Conservation (phyloP, 2,113 vertebrate genomes). For the Ceratotherium simum region DNA sequence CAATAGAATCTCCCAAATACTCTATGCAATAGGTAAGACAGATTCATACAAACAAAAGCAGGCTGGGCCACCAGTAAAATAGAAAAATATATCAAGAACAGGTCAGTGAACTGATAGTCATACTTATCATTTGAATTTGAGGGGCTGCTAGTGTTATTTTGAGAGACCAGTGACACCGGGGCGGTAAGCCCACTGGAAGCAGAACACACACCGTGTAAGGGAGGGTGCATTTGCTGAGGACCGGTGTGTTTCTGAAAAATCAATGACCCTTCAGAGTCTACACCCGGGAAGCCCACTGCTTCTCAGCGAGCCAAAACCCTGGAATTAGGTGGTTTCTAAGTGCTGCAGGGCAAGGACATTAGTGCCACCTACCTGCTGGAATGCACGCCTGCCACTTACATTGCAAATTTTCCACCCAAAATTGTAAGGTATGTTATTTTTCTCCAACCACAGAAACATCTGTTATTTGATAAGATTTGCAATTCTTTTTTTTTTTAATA, state of each 20-base stretch:
- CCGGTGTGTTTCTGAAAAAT: background rate
- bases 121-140: background rate
- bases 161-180: background rate
- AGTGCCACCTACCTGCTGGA: too few species aligned
- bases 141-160: background rate
- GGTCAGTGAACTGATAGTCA: background rate
- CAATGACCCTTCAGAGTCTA: too few species aligned
- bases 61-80: background rate
- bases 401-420: background rate
- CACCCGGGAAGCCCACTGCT: rapidly evolving
- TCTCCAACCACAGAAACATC: background rate
- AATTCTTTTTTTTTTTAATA: too few species aligned
- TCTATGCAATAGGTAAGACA: background rate
- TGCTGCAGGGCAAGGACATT: too few species aligned
- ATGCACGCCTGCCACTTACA: background rate
- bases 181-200: background rate
- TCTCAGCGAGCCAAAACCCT: background rate
- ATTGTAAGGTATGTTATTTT: background rate
- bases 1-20: background rate
- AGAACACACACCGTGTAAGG: too few species aligned
- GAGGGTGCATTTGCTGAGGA: background rate
- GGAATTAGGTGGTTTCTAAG: rapidly evolving
- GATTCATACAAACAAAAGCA: background rate
- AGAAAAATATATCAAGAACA: background rate
- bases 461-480: background rate